Evolutionary conservation across 2,113 vertebrate species (phyloP), one percentile per base, ranked within the genome.

Genomic region (Anhinga anhinga): DNA sequence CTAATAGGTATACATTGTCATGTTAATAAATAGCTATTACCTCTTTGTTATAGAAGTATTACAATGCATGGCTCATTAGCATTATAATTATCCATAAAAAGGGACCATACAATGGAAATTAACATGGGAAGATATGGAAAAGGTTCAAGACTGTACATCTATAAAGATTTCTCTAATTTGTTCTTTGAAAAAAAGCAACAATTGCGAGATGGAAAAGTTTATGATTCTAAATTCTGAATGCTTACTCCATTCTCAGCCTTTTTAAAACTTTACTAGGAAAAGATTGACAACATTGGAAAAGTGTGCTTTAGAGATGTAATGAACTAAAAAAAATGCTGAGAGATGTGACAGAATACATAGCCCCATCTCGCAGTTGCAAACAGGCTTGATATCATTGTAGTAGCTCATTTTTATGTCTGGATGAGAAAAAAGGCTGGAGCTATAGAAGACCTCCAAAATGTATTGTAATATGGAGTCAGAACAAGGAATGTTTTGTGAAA

Each of bases 61-160:
- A 76, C 13, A 86, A 85, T 15, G 7, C 27, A 65, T 72, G 42
- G 16, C 45, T 95, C 61, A 94, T 95, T 94, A 82, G 49, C 61
- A 91, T 87, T 40, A 86, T 55, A 93, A 76, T 61, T 94, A n/a
- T 78, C 26, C 52, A 91, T 88, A 36, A 81, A 96, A 87, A 82
- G 13, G 26, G 62, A 62, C 5, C 10, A 71, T 58, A 65, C 34
- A 96, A 67, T 45, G 32, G 38, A 94, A 95, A 92, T 77, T n/a
- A 76, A 85, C 56, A 34, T 38, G 7, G 26, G 13, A 69, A 91
- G 90, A 93, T 42, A 74, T 3, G 14, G 40, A 52, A 85, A 86
- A 7, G 8, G 12, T 73, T 90, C n/a, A 84, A 40, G 22, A 29
- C 22, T 88, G 55, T 6, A 53, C 2, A 81, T n/a, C 20, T 66